Evolutionary conservation across 2,888 invertebrate genomes (phyloP), one percentile per base, ranked within the genome.

Genomic region (Poecilus cupreus): DNA sequence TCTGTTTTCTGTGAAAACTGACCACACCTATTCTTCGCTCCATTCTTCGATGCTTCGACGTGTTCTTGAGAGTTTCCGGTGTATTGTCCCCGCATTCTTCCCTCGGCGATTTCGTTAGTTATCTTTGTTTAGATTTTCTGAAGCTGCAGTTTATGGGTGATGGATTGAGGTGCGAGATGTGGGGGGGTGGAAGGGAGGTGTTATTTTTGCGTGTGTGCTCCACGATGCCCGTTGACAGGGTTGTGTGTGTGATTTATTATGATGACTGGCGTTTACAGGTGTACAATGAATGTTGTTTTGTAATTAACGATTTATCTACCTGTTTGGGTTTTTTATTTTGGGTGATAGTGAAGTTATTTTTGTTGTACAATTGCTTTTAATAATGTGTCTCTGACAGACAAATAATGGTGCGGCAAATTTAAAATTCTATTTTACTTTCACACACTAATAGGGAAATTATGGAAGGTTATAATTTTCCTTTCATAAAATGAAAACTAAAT

Each of bases 31-130:
- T 32, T 8, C 32, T 32, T 8, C 32, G 13, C 13, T 26, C 20
- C 78, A 57, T 78, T 64, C 60, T 78, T n/a, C 57, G n/a, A 32
- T 77, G 22, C 57, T 79, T 79, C 70, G 32, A 68, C 79, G 75
- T 26, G 79, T 80, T 72, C 74, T 88, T 88, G 87, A 88, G 87
- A 88, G 89, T 88, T 89, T 89, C 89, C 89, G 89, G 89, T 88
- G 85, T 85, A 86, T 88, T 89, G 88, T 88, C 85, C 85, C 74
- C 83, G 86, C 86, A 87, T 89, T 88, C 88, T 88, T 88, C 85
- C 11, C 68, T 26, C 32, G 20, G 22, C 32, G 51, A 72, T 80
- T 70, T 81, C 39, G 80, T 81, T 75, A 81, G 74, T 60, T 64
- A 46, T 43, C 64, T 75, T 81, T 81, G 81, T 81, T 75, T 81